Percentiles rank a stretch among this genome's conserved stretches.
Conservation (phyloP, 2,113 vertebrate genomes). For the Chionomys nivalis region DNA sequence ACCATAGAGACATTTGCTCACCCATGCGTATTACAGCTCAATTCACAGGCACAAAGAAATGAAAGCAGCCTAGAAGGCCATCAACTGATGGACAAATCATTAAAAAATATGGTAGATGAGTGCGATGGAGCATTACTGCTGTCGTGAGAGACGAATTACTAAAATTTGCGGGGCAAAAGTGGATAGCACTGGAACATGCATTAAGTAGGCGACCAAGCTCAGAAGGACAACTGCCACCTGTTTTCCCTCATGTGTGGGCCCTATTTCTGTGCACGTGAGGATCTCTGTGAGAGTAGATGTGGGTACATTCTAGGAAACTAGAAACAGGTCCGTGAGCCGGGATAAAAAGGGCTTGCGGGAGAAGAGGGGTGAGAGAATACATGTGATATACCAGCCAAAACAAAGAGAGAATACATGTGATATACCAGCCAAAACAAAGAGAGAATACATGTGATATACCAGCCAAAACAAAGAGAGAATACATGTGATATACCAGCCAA, state of each 20-base stretch:
- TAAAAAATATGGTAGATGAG: background rate
- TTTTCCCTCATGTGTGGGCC: background rate
- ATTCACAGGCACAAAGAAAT: background rate
- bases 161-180: background rate
- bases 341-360: background rate
- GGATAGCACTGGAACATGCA: background rate
- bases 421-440: too few species aligned
- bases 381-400: too few species aligned
- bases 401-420: too few species aligned
- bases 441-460: too few species aligned
- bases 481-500: too few species aligned
- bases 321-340: background rate
- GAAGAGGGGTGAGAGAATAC: background rate
- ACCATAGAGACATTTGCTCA: background rate
- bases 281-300: background rate
- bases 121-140: background rate
- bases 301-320: background rate
- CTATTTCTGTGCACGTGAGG: background rate
- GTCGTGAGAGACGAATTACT: background rate
- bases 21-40: background rate
- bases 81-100: too few species aligned
- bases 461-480: too few species aligned
- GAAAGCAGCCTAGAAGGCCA: background rate
- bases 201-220: background rate
- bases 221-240: background rate